These are phyloP conservation scores for Sus scrofa DNA, from an alignment of 2,113 vertebrate genomes.

Conservation along the genomic window DNA sequence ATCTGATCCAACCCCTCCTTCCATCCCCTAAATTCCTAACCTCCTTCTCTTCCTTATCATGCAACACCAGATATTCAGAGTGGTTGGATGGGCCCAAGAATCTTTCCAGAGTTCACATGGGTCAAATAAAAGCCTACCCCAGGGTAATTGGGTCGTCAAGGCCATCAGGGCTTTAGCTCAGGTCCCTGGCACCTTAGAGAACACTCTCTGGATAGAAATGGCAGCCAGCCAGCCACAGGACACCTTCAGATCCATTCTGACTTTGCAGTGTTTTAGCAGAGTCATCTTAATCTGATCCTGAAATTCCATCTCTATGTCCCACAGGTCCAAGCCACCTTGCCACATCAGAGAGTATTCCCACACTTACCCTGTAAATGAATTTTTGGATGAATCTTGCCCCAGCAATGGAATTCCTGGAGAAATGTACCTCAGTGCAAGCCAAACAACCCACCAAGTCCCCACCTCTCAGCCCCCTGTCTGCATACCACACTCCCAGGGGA, in stretches of 20 bases:
- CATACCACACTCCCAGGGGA: constrained; percentile 25
- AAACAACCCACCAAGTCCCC: not conserved
- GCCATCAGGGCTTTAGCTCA: not conserved
- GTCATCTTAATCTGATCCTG: constrained; percentile 6
- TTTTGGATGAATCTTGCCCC: constrained; percentile 3
- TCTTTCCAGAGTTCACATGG: constrained; percentile 33
- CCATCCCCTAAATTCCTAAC: not conserved
- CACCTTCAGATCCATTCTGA: not conserved
- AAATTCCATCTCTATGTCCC: not conserved
- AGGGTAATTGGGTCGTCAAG: not conserved
- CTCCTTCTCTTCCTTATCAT: constrained; percentile 49
- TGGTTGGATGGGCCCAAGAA: not conserved
- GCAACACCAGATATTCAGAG: not conserved
- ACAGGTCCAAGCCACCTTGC: not conserved
- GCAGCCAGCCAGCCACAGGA: not conserved
- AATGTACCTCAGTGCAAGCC: not conserved
- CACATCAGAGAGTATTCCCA: not conserved
- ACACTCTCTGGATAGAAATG: not conserved
- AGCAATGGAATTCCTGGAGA: constrained; percentile 1
- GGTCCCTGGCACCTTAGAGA: not conserved
- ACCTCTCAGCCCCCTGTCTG: not conserved
- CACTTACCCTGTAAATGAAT: constrained; percentile 33
- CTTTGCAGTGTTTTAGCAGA: not conserved
- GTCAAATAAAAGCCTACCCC: not conserved
- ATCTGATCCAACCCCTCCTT: not conserved